Base-by-base conservation (phyloP, 2,888 invertebrate genomes). In the Herminia tarsipennalis region DNA sequence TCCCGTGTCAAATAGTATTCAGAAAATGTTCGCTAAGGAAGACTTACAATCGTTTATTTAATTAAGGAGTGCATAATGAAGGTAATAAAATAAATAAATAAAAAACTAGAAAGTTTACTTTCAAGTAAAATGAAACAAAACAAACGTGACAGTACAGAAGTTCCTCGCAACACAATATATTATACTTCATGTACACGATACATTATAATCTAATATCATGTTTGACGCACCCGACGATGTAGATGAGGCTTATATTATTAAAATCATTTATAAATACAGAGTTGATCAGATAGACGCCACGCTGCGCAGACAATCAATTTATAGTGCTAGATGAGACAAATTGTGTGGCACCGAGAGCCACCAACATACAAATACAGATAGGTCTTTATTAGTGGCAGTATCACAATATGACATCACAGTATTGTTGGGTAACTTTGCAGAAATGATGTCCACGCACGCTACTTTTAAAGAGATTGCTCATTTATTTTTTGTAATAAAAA, bases 221-320 rank as follows among this genome's bases (percentile, higher is more conserved):
- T 57, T 55, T 49, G 54, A 56, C 62, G 55, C 38, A 9, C 8
- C 28, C 33, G 20, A 32, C 42, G 43, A 56, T 44, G 57, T 58
- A 61, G 58, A 56, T 66, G 55, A 69, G 66, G 55, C 56, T 56
- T 56, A 57, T 63, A 73, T 79, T 74, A 74, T 66, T 60, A 61
- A 61, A 67, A 56, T 63, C 76, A 77, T 80, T 79, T 79, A 81
- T 86, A 81, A 83, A 78, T 74, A 78, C 70, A 67, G 75, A 77
- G 73, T 62, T 68, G 75, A 78, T 75, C 73, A 78, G 79, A 62
- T 73, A 73, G 84, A 71, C 79, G 45, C 62, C 88, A 81, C 67
- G 84, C 85, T 79, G 87, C 18, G 86, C 65, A 57, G 71, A 81
- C 86, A 85, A 88, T 87, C 86, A 88, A 87, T 88, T 88, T 85